A percentile compares a stretch with the other conserved stretches of the same genome.
These are phyloP conservation scores for Pseudochirops corinnae DNA, from an alignment of 2,797 vertebrate genomes.

Conservation along the genomic window DNA sequence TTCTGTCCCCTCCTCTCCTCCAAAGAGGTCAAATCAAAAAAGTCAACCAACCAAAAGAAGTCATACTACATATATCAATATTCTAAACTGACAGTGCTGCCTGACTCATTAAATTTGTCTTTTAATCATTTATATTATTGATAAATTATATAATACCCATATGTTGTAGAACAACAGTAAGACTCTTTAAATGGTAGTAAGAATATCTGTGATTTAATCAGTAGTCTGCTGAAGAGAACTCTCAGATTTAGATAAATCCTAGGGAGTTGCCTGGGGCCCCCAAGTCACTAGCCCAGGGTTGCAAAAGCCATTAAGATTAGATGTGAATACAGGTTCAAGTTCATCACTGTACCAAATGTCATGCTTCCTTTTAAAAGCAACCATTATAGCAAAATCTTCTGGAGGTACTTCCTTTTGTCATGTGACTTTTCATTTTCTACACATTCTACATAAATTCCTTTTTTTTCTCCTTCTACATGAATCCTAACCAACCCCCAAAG, in stretches of 20 bases:
- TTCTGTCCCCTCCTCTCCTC: too few species aligned
- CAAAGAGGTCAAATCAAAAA: too few species aligned
- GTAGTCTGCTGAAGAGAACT: neutral
- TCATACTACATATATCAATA: neutral
- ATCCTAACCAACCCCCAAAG: neutral
- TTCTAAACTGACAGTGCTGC: neutral
- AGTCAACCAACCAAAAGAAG: too few species aligned
- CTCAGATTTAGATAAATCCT: neutral
- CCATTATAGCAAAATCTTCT: neutral
- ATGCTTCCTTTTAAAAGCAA: neutral
- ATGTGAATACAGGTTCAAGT: neutral
- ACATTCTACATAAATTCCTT: neutral
- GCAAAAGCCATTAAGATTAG: neutral
- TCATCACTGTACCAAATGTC: neutral
- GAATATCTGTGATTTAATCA: neutral
- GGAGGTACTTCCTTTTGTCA: neutral
- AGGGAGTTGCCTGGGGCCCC: neutral
- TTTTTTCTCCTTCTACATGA: neutral
- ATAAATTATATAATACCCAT: neutral
- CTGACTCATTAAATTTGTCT: neutral
- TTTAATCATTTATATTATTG: neutral
- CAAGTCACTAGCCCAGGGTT: neutral
- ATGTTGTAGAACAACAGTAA: neutral
- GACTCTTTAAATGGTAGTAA: neutral
- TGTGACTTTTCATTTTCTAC: neutral